phyloP scores from a whole-genome alignment of 2,113 vertebrate genomes.

The Equus przewalskii region DNA sequence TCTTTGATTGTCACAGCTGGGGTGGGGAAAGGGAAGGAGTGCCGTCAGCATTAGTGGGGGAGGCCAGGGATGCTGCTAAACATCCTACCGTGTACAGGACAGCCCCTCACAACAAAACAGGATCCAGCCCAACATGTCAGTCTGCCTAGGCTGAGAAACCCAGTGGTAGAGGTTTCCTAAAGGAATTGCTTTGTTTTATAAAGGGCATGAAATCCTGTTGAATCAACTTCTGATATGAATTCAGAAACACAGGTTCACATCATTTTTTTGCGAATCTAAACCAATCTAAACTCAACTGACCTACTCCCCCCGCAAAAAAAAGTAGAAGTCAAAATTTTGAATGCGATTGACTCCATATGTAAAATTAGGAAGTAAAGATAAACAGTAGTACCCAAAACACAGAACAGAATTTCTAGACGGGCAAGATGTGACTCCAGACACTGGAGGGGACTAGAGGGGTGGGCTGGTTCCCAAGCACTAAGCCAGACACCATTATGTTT shows the following conservation, averaged over 20 bases:
- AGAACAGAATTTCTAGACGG: neutral
- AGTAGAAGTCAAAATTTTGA: neutral
- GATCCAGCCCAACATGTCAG: rapidly evolving
- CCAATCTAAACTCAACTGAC: neutral
- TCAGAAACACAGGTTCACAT: neutral
- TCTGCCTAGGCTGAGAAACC: rapidly evolving
- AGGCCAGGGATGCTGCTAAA: neutral
- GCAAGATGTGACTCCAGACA: neutral
- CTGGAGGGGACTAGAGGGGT: rapidly evolving
- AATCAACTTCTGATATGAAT: too few relatives aligned
- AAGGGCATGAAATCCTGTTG: neutral
- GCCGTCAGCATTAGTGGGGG: rapidly evolving
- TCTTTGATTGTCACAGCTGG: neutral
- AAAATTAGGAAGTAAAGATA: neutral
- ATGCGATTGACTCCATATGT: neutral
- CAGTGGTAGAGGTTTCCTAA: rapidly evolving
- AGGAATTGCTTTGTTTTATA: too few relatives aligned
- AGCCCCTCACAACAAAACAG: rapidly evolving
- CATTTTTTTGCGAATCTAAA: neutral
- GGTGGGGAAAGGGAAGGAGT: too few relatives aligned
- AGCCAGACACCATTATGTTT: rapidly evolving
- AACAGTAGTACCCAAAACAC: neutral
- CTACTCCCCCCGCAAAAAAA: neutral
- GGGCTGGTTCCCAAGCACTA: rapidly evolving
- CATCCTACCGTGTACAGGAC: rapidly evolving